A percentile compares a stretch with the other conserved stretches of the same genome.
phyloP scores from a whole-genome alignment of 2,888 invertebrate species.

The Apotomis capreana region DNA sequence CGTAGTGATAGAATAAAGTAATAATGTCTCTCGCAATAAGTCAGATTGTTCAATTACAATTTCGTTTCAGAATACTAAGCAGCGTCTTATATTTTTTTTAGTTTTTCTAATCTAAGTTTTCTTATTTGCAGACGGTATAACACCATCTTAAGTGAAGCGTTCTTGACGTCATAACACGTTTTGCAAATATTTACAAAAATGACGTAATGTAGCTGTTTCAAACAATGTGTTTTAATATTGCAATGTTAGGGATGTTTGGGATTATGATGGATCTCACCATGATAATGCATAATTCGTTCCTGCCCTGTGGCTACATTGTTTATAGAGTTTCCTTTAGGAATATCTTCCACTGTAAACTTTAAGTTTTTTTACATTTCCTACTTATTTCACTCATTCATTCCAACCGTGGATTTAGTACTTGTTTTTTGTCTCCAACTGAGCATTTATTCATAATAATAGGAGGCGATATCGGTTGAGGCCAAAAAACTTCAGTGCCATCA shows the following conservation, averaged over 20 bases:
- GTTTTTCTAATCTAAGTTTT: constrained; percentile 16
- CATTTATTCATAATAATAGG: constrained; percentile 15
- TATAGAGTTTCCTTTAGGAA: background rate
- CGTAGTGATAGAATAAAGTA: constrained; percentile 17
- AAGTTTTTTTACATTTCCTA: background rate
- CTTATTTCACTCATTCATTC: background rate
- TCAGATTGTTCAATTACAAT: constrained; percentile 19
- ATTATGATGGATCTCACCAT: constrained; percentile 2
- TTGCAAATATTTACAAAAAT: constrained; percentile 17
- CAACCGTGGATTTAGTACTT: background rate
- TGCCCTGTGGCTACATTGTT: background rate
- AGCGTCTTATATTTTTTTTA: background rate
- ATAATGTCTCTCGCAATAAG: constrained; percentile 23
- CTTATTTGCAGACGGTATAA: constrained; percentile 19
- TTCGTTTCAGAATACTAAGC: background rate
- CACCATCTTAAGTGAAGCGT: constrained; percentile 15
- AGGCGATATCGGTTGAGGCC: background rate
- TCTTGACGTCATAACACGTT: constrained; percentile 18
- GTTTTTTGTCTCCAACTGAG: constrained; percentile 15
- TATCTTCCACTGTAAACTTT: background rate
- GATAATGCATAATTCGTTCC: too few relatives aligned
- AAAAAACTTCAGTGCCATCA: constrained; percentile 37
- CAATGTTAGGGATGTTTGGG: background rate
- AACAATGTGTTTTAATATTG: background rate
- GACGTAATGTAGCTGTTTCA: constrained; percentile 2